Evolutionary conservation across 1,140 invertebrate species (phyloP), one percentile per base, ranked within the genome.

Genomic region (Agrilus planipennis): DNA sequence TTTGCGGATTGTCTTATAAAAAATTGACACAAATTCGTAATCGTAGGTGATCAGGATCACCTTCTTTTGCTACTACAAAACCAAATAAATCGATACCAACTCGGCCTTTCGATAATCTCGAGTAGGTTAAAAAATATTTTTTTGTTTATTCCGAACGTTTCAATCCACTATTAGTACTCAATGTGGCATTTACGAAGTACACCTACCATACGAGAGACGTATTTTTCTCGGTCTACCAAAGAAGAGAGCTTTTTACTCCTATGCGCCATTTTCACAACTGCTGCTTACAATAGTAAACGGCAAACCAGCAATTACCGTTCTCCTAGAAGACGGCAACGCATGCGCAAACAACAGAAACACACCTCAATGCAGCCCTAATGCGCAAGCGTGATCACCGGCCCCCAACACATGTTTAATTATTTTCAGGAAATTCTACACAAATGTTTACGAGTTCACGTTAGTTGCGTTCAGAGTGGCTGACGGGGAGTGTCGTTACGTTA

Each of bases 191-290:
- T 37, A 19, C 20, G 9, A 23, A 41, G 25, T 44, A 11, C 19
- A 53, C 51, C 22, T 50, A 53, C 51, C 51, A 55, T 55, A 12
- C 53, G 50, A 37, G 53, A 55, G 15, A 51, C 50, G 46, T 53
- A 52, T 40, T 41, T 44, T 20, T 49, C 44, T 21, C 49, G 46
- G 46, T 51, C 44, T 19, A 22, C 6, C 7, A 29, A 16, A 28
- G 25, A 31, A 21, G 36, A 37, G 34, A 42, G 43, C 41, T 41
- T 51, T 46, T 46, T 44, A 43, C 39, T 41, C 49, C 44, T 46
- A 27, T 50, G 42, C 51, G 53, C 53, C 53, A 55, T 55, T 27
- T 55, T 55, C 45, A 27, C 29, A 30, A 52, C 50, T 52, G 47
- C 18, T 20, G 14, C 19, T 34, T 18, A 6, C 15, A 15, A 34